Evolutionary conservation across 2,113 vertebrate species (phyloP), one percentile per base, ranked within the genome.

Genomic region (Hyaena hyaena): DNA sequence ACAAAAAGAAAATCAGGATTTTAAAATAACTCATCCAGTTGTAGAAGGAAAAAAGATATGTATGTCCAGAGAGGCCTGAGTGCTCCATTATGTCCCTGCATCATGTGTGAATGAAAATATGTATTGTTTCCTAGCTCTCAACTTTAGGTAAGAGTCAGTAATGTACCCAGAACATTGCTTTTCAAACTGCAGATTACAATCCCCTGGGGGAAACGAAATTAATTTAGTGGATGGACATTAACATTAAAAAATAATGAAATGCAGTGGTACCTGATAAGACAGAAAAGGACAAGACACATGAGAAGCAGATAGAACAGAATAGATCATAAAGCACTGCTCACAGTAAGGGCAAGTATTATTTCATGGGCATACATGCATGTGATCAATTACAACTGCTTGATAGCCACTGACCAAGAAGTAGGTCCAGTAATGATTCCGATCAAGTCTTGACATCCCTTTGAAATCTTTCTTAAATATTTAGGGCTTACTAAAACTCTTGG

Each of bases 321-420:
- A 73, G 14, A 16, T n/a, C 17, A 12, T 7, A 55, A n/a, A 74
- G 50, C 8, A 15, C 28, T 10, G 5, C 12, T 69, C 21, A 33
- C 7, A 77, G 11, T 10, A 69, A 68, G 17, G 31, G 2, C 28
- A 53, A 53, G 17, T 11, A 55, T 5, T 35, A 4, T 0, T 58
- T 58, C 9, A 1, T 48, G 8, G 4, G 35, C 0, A 1, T 11
- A 4, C 31, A 17, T 1, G 14, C 7, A 10, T 10, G 10, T 39
- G n/a, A 31, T 53, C 76, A 33, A 15, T 12, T 35, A 87, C 7
- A 74, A 16, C 12, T 4, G 76, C 39, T 81, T 61, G 55, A 74
- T 12, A 66, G 28, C 45, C 43, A 65, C 53, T 55, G 26, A 28
- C 58, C 58, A 53, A 63, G 76, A 77, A 50, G 15, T 61, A 33